A percentile compares a stretch with the other conserved stretches of the same genome.
phyloP scores from a whole-genome alignment of 2,888 invertebrate species.

The Leucania comma region DNA sequence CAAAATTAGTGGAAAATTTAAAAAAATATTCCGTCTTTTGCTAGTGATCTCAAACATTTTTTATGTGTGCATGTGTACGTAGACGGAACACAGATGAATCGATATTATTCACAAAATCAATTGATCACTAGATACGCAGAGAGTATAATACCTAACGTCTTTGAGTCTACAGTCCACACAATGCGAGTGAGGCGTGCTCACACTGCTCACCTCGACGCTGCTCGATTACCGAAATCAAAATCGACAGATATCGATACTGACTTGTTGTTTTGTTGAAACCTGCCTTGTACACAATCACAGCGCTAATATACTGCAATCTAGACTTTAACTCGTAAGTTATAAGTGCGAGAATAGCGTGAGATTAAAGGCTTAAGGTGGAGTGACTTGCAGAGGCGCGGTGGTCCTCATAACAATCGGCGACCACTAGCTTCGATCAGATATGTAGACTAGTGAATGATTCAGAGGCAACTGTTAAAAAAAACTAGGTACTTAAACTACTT shows the following conservation, averaged over 20 bases:
- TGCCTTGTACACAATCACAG: conserved; percentile 64
- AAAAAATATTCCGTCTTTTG: too few relatives aligned
- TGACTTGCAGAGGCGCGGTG: conserved; percentile 88
- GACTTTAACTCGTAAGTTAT: conserved; percentile 42
- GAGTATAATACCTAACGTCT: conserved; percentile 38
- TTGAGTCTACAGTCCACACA: conserved; percentile 54
- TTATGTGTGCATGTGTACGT: background rate
- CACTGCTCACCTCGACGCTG: conserved; percentile 62
- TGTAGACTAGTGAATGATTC: conserved; percentile 46
- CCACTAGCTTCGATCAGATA: conserved; percentile 74
- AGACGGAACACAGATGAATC: conserved; percentile 16
- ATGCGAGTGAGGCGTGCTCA: conserved; percentile 47
- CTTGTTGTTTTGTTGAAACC: conserved; percentile 76
- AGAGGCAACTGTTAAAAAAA: conserved; percentile 52
- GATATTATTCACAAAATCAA: conserved; percentile 47
- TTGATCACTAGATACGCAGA: conserved; percentile 40
- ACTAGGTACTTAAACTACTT: too few relatives aligned
- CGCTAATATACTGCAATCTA: conserved; percentile 40
- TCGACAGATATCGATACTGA: conserved; percentile 83
- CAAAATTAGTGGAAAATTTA: too few relatives aligned
- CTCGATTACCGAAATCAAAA: conserved; percentile 83
- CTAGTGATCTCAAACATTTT: too few relatives aligned
- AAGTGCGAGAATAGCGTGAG: conserved; percentile 56
- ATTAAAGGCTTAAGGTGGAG: conserved; percentile 61
- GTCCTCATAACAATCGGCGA: conserved; percentile 82